Conservation (phyloP, 2,888 invertebrate genomes). For the Tinea pellionella region DNA sequence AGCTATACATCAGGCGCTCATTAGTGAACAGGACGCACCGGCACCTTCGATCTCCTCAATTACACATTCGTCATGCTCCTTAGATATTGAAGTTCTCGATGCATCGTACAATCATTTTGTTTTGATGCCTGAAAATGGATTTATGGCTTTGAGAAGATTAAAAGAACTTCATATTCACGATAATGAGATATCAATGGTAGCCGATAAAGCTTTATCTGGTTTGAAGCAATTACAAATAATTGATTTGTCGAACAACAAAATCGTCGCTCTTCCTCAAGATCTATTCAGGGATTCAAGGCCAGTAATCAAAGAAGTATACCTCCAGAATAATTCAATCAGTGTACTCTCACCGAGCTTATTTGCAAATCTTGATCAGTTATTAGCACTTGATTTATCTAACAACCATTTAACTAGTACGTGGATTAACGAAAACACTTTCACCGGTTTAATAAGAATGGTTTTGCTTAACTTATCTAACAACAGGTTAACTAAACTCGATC, state of each 20-base stretch:
- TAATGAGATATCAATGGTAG: constrained; percentile 90
- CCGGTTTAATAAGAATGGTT: constrained; percentile 88
- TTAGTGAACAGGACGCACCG: constrained; percentile 70
- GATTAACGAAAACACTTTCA: constrained; percentile 87
- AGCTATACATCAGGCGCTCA: constrained; percentile 72
- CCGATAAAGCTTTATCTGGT: constrained; percentile 84
- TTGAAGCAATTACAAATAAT: constrained; percentile 85
- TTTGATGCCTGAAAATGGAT: constrained; percentile 83
- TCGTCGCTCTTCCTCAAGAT: constrained; percentile 87
- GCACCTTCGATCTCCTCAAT: constrained; percentile 45
- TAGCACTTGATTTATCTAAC: constrained; percentile 84
- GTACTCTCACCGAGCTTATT: constrained; percentile 87
- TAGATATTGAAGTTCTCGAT: constrained; percentile 86
- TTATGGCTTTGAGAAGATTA: constrained; percentile 82
- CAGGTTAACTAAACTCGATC: constrained; percentile 82
- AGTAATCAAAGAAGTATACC: constrained; percentile 87
- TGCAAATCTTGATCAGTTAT: constrained; percentile 84
- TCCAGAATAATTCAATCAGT: constrained; percentile 92
- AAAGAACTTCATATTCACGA: constrained; percentile 85
- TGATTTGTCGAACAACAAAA: constrained; percentile 90
- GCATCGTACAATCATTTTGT: constrained; percentile 88
- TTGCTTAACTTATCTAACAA: constrained; percentile 89
- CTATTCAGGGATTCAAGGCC: constrained; percentile 83
- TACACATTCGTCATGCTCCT: constrained; percentile 73
- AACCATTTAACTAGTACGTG: constrained; percentile 89